A percentile compares a stretch with the other conserved stretches of the same genome.
phyloP scores from a whole-genome alignment of 2,113 vertebrate species.

The Melierax canorus region DNA sequence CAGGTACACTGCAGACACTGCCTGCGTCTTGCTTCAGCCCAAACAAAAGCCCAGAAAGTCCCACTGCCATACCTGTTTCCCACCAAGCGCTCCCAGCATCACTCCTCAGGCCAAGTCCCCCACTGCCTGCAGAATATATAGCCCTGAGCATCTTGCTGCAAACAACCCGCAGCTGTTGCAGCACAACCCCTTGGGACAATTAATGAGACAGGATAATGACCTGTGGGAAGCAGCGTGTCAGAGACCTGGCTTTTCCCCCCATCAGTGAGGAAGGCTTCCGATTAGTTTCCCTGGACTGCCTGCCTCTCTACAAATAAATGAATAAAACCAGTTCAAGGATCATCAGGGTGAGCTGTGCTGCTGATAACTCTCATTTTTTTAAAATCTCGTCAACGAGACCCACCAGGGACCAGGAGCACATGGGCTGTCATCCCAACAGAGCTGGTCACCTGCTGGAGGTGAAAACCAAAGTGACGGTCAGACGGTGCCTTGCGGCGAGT shows the following conservation, averaged over 20 bases:
- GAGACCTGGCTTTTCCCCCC: neutral
- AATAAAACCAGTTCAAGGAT: neutral
- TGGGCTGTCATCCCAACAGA: neutral
- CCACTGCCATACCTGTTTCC: neutral
- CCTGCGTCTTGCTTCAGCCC: neutral
- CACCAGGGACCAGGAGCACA: neutral
- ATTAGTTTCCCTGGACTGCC: neutral
- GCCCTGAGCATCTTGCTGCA: neutral
- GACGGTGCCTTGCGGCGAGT: neutral
- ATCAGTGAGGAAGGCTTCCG: neutral
- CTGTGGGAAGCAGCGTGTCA: neutral
- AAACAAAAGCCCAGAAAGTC: neutral
- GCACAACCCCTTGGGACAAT: neutral
- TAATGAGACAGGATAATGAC: neutral
- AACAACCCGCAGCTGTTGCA: neutral
- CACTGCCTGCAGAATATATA: neutral
- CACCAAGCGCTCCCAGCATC: rapidly evolving
- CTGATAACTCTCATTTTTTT: neutral
- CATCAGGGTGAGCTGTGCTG: neutral
- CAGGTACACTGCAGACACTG: neutral
- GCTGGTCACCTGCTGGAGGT: neutral
- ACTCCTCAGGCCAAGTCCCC: rapidly evolving
- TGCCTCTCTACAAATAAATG: neutral
- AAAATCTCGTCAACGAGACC: neutral
- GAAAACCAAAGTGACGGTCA: neutral